Evolutionary conservation across 2,888 invertebrate species (phyloP).

Genomic region (Sarcophaga variegata): DNA sequence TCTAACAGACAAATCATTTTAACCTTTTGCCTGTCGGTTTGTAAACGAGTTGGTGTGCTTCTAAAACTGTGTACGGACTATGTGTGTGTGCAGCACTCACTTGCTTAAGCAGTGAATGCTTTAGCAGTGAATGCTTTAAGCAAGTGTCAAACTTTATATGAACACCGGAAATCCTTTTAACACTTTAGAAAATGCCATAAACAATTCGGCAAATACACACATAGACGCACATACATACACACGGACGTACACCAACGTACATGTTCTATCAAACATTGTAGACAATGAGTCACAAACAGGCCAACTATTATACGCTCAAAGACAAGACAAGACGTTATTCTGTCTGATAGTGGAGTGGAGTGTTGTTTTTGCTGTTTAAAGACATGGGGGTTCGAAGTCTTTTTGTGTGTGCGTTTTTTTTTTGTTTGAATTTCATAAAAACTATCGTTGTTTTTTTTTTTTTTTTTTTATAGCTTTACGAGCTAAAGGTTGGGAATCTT

Average conservation of each 20-base stretch:
- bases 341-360: background rate
- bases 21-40: constrained; percentile 33
- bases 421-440: constrained; percentile 18
- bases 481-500: too few species aligned
- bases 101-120: constrained; percentile 16
- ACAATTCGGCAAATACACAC: constrained; percentile 44
- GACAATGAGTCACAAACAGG: background rate
- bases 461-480: too few species aligned
- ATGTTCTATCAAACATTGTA: background rate
- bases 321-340: background rate
- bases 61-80: background rate
- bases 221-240: background rate
- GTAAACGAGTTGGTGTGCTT: background rate
- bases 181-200: constrained; percentile 67
- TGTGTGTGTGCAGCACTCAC: background rate
- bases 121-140: constrained; percentile 32
- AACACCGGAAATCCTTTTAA: constrained; percentile 72
- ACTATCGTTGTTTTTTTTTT: too few species aligned
- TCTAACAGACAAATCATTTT: constrained; percentile 65
- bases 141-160: constrained; percentile 69
- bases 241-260: constrained; percentile 7
- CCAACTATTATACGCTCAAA: background rate
- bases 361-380: background rate
- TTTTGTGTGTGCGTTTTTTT: constrained; percentile 9
- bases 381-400: too few species aligned